These are phyloP conservation scores for Aplochiton taeniatus DNA, from an alignment of 2,797 vertebrate species.

Conservation along the genomic window DNA sequence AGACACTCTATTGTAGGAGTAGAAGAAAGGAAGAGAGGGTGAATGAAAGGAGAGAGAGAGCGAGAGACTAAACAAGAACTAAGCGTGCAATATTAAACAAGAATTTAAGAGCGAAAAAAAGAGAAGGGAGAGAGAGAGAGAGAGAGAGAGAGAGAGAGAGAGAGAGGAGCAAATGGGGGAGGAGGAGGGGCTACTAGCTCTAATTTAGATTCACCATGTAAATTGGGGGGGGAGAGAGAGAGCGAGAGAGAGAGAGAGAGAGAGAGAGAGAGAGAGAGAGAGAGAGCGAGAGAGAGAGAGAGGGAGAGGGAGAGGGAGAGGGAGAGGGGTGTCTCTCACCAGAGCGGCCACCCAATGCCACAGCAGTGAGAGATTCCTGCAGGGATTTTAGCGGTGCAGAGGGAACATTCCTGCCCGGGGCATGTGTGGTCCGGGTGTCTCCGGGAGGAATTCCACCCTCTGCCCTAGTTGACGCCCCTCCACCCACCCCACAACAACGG, in stretches of 20 bases:
- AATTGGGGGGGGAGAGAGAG: constrained; percentile 66
- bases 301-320: constrained; percentile 4
- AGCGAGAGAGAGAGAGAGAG: constrained; percentile 1
- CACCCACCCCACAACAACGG: too few species aligned
- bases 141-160: constrained; percentile 4
- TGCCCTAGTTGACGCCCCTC: too few species aligned
- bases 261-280: not conserved
- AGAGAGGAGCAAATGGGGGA: constrained; percentile 10
- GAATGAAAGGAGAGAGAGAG: not conserved
- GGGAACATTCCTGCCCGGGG: constrained; percentile 66
- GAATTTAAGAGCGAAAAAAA: constrained; percentile 17
- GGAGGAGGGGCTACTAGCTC: not conserved
- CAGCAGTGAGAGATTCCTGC: constrained; percentile 70
- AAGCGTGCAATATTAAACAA: not conserved
- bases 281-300: not conserved
- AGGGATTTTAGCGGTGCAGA: constrained; percentile 51
- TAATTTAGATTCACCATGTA: constrained; percentile 75
- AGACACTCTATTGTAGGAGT: constrained; percentile 1
- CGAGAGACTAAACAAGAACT: not conserved
- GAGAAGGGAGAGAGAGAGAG: not conserved
- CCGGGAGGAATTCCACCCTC: constrained; percentile 36
- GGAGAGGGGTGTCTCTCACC: constrained; percentile 46
- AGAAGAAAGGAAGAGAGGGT: not conserved
- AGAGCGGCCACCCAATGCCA: constrained; percentile 32
- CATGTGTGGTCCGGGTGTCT: constrained; percentile 61